Base-by-base conservation (phyloP, 2,113 vertebrate genomes). In the Seriola rivoliana region DNA sequence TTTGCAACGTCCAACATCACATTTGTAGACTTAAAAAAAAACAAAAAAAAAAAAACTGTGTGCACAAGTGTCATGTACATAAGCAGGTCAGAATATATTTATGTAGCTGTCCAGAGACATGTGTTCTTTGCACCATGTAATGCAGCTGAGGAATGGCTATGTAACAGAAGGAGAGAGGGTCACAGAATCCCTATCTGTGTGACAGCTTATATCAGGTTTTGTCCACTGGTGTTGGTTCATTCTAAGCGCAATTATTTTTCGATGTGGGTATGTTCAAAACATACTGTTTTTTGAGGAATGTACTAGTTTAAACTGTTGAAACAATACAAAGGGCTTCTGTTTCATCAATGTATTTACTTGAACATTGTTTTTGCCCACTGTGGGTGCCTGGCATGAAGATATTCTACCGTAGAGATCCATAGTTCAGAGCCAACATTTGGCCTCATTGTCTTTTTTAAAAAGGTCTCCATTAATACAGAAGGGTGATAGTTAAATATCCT, bases 101-200 rank as follows among this genome's bases (percentile, higher is more conserved):
- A 74, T 68, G 73, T 75, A 71, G 74, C 64, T 57, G 80, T 63
- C 73, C 58, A 66, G 66, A 75, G 74, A 69, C 79, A 54, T 52
- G n/a, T 81, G 79, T 72, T 85, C 80, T 71, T 80, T 69, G 82
- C 86, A 82, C 78, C 72, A 80, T 80, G 80, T 48, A 25, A 71
- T 80, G 80, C 80, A 84, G 68, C 80, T 59, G 52, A 86, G 73
- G 83, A 86, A 91, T 84, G 78, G 50, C 78, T 75, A 75, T 88
- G 89, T 86, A 90, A 80, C 59, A 81, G 58, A 82, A 89, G 86
- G 16, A 68, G 88, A 60, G 57, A 48, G 52, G 71, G 38, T 59
- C 68, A 81, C 3, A 63, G 55, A 76, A 74, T 75, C 25, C 25
- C 21, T 7, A 42, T 77, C n/a, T 75, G 36, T 5, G 13, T 9